Base-by-base conservation (phyloP, 2,113 vertebrate species). In the Corvus moneduloides region DNA sequence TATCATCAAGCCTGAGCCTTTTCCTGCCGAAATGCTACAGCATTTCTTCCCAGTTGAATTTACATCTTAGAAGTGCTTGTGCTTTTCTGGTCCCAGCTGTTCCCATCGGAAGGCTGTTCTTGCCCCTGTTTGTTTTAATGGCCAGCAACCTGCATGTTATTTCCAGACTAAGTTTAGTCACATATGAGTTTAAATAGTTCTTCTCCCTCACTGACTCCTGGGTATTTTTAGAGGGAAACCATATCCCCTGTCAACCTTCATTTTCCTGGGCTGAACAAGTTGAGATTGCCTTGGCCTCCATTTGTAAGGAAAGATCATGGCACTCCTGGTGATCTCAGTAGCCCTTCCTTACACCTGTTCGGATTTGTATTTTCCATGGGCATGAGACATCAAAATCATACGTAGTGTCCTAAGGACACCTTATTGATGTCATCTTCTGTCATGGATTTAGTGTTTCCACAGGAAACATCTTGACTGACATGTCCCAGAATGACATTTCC, bases 151-250 rank as follows among this genome's bases (percentile, higher is more conserved):
- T 94, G 82, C 41, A 2, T 92, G 90, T 92, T 73, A 62, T 90
- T 94, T 94, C 78, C 90, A 88, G 85, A 43, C 85, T 95, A 96
- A 88, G 72, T 88, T 96, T 88, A 96, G 94, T 77, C 82, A 59
- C 90, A 83, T 75, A 80, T 30, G 69, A 67, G 33, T 94, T 95
- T 90, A 94, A 96, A 95, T 94, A 96, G 82, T 79, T 85, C 10
- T 87, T 83, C 44, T 90, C 85, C 46, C 37, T 88, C 75, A 19
- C 63, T 3, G 64, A 46, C 67, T 95, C 71, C 41, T 0, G 5
- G 16, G 17, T 96, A 94, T 97, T 95, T 97, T 95, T 96, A 96
- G 94, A 79, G 37, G 46, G 95, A 97, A 97, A 95, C 39, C 11
- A 9, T 91, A 95, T 86, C 79, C 37, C 43, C 51, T 44, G 32